These are phyloP conservation scores for Nomada goodeniana DNA, from an alignment of 2,888 invertebrate species.

Conservation along the genomic window DNA sequence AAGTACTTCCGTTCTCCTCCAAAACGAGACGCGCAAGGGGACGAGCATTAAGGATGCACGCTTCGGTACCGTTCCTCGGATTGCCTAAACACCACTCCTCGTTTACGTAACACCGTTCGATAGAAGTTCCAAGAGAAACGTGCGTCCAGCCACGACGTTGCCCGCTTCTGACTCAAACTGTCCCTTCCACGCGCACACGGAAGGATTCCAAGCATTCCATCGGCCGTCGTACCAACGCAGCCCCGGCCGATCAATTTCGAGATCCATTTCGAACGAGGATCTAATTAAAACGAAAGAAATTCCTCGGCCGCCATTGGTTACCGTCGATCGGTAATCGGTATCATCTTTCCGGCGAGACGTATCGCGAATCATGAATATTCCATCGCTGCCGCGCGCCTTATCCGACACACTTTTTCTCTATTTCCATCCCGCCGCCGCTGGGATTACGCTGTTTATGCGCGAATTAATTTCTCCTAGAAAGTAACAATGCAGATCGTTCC, in stretches of 20 bases:
- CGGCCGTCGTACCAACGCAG: neutral
- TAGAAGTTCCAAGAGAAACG: slow-evolving; percentile 62
- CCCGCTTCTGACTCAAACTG: neutral
- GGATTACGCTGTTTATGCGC: slow-evolving; percentile 47
- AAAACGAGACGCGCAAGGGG: slow-evolving; percentile 66
- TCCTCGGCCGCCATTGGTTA: neutral
- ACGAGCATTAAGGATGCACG: slow-evolving; percentile 71
- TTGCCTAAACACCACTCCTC: slow-evolving; percentile 71
- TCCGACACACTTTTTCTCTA: slow-evolving; percentile 56
- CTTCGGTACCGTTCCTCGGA: slow-evolving; percentile 66
- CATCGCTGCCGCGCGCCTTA: neutral
- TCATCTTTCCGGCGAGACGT: slow-evolving; percentile 28
- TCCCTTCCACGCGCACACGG: neutral
- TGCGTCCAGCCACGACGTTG: slow-evolving; percentile 10
- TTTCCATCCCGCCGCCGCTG: slow-evolving; percentile 39
- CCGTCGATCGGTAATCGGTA: neutral
- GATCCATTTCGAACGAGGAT: too few relatives aligned
- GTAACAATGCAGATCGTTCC: slow-evolving; percentile 57
- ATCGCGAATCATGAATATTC: slow-evolving; percentile 41
- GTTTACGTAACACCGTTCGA: slow-evolving; percentile 68
- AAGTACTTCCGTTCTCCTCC: slow-evolving; percentile 79
- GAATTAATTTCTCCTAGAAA: slow-evolving; percentile 61
- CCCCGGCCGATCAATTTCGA: too few relatives aligned
- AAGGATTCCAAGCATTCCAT: neutral
- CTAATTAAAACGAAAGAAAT: neutral